Percentiles rank a stretch among this genome's conserved stretches.
Evolutionary conservation across 2,888 invertebrate genomes (phyloP).

Genomic region (Arctia plantaginis): DNA sequence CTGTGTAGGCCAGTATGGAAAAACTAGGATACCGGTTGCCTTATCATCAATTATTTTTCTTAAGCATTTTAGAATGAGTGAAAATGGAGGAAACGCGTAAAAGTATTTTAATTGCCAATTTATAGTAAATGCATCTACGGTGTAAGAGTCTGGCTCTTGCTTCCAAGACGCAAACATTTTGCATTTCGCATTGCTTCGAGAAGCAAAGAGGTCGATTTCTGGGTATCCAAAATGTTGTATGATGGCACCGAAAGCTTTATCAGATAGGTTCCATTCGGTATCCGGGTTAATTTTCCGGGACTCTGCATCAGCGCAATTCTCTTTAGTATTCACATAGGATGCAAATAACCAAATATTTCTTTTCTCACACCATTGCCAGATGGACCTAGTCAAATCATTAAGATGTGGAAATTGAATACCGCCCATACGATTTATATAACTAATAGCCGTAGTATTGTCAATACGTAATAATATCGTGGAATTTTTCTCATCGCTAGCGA

Average conservation of each 20-base stretch:
- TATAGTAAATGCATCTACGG: not conserved
- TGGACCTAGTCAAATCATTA: not conserved
- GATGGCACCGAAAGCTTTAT: not conserved
- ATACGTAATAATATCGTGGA: conserved; percentile 1
- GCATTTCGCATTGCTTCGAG: not conserved
- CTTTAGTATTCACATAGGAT: not conserved
- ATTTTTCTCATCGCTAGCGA: not conserved
- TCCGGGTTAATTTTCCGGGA: not conserved
- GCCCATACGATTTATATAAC: not conserved
- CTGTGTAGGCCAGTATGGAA: not conserved
- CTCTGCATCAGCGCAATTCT: not conserved
- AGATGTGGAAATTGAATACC: not conserved
- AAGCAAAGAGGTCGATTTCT: not conserved
- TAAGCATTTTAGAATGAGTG: not conserved
- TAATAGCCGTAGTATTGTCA: not conserved
- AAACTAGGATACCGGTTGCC: not conserved
- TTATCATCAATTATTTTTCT: not conserved
- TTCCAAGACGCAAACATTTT: not conserved
- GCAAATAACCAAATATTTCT: not conserved
- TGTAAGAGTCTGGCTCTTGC: not conserved
- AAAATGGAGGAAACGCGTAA: conserved; percentile 10
- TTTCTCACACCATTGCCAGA: conserved; percentile 4
- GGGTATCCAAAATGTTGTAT: not conserved
- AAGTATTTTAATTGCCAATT: not conserved
- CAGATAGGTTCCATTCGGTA: not conserved